Evolutionary conservation across 2,113 vertebrate genomes (phyloP), one percentile per base, ranked within the genome.

Genomic region (Xiphophorus hellerii): DNA sequence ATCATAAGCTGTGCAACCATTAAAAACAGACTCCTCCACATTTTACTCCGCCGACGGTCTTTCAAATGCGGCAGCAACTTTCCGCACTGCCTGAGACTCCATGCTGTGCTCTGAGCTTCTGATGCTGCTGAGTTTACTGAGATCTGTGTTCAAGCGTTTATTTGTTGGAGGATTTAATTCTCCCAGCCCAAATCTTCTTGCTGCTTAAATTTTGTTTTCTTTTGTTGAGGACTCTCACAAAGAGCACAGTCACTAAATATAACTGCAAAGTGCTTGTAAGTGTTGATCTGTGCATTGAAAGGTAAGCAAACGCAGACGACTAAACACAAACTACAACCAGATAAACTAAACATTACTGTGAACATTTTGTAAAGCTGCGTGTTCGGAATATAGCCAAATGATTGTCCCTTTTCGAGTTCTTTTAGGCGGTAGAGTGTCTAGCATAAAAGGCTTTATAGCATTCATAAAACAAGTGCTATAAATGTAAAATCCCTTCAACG

Each of bases 101-200:
- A 63, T 44, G 61, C 58, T 63, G 35, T 25, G 33, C 10, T 28
- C 54, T 29, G 66, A 71, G 33, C 48, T 72, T 84, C 66, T 63
- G 62, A 66, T 63, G 22, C 12, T 66, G 51, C 29, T 76, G 60
- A 29, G 69, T 51, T 72, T 60, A 68, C 37, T 29, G 20, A 66
- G 44, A 76, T 37, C 3, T 33, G 29, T 74, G 22, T 66, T 62
- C 12, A 30, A 73, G 28, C 71, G 62, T 77, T 74, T 71, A 66
- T 78, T 76, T 54, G 64, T 66, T 17, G 58, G 29, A 58, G 37
- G 42, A 35, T 66, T 84, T 70, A 66, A 30, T 62, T 54, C 54
- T 67, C 37, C 13, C 5, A 31, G 31, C 44, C 68, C 28, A 72
- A 67, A 37, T 35, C 12, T 12, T 54, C 13, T 39, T 63, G 6